Percentiles rank a stretch among this genome's conserved stretches.
phyloP scores from a whole-genome alignment of 2,797 vertebrate species.

The Anomalospiza imberbis region DNA sequence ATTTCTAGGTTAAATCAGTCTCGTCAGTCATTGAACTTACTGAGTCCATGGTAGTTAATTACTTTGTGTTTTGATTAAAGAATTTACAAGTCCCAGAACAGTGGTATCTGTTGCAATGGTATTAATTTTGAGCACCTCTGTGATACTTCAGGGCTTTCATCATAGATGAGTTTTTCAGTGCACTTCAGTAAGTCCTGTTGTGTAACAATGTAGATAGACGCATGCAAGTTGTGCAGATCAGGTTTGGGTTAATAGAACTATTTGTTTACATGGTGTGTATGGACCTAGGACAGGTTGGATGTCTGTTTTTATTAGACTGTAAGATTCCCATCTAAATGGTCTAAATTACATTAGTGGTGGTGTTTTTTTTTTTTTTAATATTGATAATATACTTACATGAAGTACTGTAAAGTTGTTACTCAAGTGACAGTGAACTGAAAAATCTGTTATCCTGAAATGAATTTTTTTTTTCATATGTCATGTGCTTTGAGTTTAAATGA shows the following conservation, averaged over 20 bases:
- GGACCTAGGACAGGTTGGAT: background rate
- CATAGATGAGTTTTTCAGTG: background rate
- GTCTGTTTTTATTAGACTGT: background rate
- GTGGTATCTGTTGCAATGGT: background rate
- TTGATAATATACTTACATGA: background rate
- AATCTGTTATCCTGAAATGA: background rate
- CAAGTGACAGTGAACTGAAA: background rate
- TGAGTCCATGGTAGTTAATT: background rate
- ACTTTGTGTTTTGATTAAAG: background rate
- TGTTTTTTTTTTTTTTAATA: no score
- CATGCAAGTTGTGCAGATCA: background rate
- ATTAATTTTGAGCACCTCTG: background rate
- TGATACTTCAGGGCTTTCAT: background rate
- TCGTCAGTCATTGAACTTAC: background rate
- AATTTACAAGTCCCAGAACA: background rate
- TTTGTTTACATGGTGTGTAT: background rate
- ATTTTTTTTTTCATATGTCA: background rate
- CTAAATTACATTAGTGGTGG: background rate
- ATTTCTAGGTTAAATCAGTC: background rate
- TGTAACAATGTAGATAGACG: rapidly evolving
- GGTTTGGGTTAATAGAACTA: background rate
- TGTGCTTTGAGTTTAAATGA: background rate
- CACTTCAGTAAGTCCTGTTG: background rate
- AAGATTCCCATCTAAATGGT: background rate
- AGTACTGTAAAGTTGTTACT: background rate